Conservation (phyloP, 92 coral and sea anemone genomes). For the Porites cylindrica region DNA sequence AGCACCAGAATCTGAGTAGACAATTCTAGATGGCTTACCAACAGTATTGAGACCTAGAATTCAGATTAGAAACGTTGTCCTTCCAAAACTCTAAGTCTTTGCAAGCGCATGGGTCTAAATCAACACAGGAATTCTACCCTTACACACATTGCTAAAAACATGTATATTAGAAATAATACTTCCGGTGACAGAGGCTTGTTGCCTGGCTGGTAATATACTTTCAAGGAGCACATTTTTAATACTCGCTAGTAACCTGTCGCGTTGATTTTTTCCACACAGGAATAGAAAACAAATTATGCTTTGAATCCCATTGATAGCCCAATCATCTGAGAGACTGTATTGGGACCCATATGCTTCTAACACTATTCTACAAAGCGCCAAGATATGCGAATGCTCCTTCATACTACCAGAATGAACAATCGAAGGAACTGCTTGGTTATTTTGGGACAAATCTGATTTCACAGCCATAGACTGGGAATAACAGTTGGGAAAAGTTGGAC, state of each 20-base stretch:
- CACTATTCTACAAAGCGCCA: neutral
- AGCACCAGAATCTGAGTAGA: constrained; percentile 33
- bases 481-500: constrained; percentile 25
- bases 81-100: constrained; percentile 44
- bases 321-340: neutral
- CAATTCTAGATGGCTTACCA: constrained; percentile 12
- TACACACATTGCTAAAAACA: too few species aligned
- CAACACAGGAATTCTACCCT: constrained; percentile 7
- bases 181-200: too few species aligned
- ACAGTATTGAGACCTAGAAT: neutral
- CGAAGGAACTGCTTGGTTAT: too few species aligned
- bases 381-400: too few species aligned
- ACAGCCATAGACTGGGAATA: constrained; percentile 29
- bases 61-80: neutral
- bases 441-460: constrained; percentile 11
- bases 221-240: constrained; percentile 1
- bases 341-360: constrained; percentile 19
- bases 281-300: neutral
- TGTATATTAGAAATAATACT: too few species aligned
- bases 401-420: too few species aligned
- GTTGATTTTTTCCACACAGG: constrained; percentile 1
- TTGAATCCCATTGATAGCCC: neutral
- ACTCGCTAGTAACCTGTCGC: constrained; percentile 36
- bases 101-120: constrained; percentile 1
- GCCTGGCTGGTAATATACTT: too few species aligned